Conservation (phyloP, 2,888 invertebrate species). For the Monoplex corrugatus region DNA sequence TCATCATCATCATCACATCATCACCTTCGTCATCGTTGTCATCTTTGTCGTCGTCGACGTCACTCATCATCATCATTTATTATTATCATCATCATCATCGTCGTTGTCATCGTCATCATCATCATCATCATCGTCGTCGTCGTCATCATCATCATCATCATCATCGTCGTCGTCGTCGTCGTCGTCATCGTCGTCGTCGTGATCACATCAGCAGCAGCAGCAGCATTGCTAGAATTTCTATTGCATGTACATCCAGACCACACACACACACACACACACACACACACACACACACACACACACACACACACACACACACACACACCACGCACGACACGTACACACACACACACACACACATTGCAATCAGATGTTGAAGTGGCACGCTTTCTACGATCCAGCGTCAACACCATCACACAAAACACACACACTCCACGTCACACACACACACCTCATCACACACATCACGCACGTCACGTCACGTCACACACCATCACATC, state of each 20-base stretch:
- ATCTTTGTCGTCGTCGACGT: too few species aligned
- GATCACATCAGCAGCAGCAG: too few species aligned
- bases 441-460: too few species aligned
- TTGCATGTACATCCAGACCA: not conserved
- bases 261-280: slow-evolving; percentile 18
- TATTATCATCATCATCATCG: not conserved
- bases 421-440: too few species aligned
- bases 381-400: not conserved
- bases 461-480: too few species aligned
- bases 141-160: not conserved
- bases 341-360: not conserved
- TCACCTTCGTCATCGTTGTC: too few species aligned
- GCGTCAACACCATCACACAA: not conserved
- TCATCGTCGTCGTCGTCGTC: not conserved
- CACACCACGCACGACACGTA: not conserved
- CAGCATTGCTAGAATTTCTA: too few species aligned
- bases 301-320: not conserved
- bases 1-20: too few species aligned
- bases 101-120: not conserved
- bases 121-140: not conserved
- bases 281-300: slow-evolving; percentile 32
- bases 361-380: not conserved
- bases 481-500: too few species aligned
- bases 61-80: too few species aligned
- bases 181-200: not conserved